Evolutionary conservation across 2,888 invertebrate genomes (phyloP).

Genomic region (Lycocerus yunnanus): DNA sequence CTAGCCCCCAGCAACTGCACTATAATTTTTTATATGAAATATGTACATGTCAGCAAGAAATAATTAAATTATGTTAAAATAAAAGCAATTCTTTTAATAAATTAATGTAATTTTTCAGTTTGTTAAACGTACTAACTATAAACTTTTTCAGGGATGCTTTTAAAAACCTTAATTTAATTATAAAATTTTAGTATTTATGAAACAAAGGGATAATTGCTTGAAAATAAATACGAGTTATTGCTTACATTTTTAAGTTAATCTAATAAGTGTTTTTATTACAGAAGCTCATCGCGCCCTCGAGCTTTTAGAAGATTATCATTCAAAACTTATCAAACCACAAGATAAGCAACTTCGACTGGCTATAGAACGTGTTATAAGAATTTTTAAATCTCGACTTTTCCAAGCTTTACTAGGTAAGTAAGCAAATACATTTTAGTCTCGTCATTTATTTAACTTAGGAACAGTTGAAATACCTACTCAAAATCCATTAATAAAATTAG

Average conservation of each 20-base stretch:
- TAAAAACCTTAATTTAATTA: background rate
- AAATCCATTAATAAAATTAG: background rate
- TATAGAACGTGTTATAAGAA: conserved; percentile 96
- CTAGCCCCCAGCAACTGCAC: too few species aligned
- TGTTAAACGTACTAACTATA: background rate
- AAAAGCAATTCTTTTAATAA: background rate
- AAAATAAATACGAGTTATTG: conserved; percentile 3
- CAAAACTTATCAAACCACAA: conserved; percentile 89
- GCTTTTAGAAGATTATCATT: conserved; percentile 97
- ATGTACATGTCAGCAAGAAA: too few species aligned
- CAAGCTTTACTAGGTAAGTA: conserved; percentile 94
- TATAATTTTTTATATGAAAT: too few species aligned
- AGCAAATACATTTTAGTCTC: background rate
- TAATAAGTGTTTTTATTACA: conserved; percentile 56
- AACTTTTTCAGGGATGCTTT: background rate
- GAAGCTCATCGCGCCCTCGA: conserved; percentile 98
- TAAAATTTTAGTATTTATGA: background rate
- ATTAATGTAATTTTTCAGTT: background rate
- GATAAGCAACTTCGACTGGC: conserved; percentile 94
- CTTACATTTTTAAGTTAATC: background rate
- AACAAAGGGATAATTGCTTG: background rate
- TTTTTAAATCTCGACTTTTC: conserved; percentile 97
- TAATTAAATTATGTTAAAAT: too few species aligned
- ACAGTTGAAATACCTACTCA: background rate
- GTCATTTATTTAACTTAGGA: background rate